phyloP scores from a whole-genome alignment of 2,888 invertebrate genomes.

The Liposcelis brunnea region DNA sequence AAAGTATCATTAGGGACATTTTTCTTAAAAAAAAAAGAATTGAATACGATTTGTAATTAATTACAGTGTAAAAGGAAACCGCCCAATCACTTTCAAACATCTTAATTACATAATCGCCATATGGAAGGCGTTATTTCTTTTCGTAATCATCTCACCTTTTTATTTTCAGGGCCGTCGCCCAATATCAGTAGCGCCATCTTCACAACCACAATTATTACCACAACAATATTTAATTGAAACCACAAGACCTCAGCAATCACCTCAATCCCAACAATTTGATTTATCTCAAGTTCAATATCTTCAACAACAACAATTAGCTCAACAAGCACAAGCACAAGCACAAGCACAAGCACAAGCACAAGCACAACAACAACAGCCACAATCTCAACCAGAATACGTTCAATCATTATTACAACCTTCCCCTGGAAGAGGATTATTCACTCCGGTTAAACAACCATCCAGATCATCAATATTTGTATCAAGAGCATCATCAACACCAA shows the following conservation, averaged over 20 bases:
- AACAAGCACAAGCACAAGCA: not conserved
- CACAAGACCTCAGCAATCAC: not conserved
- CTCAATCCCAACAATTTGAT: not conserved
- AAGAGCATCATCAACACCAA: not conserved
- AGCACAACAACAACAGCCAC: not conserved
- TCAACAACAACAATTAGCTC: not conserved
- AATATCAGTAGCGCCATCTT: too few species aligned
- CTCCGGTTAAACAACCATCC: not conserved
- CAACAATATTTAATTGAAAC: not conserved
- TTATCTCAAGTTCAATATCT: not conserved
- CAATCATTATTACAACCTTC: not conserved
- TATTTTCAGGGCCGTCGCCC: too few species aligned
- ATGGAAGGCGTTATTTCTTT: too few species aligned
- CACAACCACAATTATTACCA: too few species aligned
- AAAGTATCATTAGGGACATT: too few species aligned
- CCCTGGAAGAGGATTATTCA: slow-evolving; percentile 1
- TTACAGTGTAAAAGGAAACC: too few species aligned
- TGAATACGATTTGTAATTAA: too few species aligned
- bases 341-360: not conserved
- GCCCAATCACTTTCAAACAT: too few species aligned
- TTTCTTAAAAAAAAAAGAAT: too few species aligned
- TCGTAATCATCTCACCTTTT: too few species aligned
- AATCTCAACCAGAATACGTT: not conserved
- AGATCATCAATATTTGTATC: slow-evolving; percentile 4
- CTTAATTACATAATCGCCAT: too few species aligned